These are phyloP conservation scores for Xiphorhynchus erythropygius DNA, from an alignment of 2,797 vertebrate species.

Conservation along the genomic window DNA sequence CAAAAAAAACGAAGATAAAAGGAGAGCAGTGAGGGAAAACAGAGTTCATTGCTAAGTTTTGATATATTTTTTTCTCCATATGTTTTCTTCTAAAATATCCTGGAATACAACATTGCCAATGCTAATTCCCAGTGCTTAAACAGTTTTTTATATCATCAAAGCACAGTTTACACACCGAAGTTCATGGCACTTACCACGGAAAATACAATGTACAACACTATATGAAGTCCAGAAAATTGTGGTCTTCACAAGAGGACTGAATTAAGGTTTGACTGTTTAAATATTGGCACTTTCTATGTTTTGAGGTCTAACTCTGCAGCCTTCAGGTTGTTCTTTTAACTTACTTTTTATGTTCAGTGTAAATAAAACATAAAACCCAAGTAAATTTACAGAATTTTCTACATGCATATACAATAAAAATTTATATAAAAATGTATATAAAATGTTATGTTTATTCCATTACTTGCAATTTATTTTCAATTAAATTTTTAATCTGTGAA, in stretches of 20 bases:
- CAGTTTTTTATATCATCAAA: not conserved
- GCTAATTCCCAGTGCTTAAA: conserved; percentile 1
- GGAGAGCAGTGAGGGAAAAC: not conserved
- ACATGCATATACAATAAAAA: not conserved
- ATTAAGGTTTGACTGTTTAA: not conserved
- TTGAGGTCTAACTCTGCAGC: not conserved
- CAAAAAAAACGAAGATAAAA: conserved; percentile 31
- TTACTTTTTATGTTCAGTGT: not conserved
- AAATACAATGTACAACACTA: not conserved
- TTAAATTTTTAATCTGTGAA: not conserved
- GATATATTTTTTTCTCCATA: not conserved
- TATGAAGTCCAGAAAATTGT: not conserved
- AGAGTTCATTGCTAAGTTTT: conserved; percentile 4
- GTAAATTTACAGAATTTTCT: not conserved
- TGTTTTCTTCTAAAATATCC: conserved; percentile 26
- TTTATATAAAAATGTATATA: not conserved
- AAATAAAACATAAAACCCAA: not conserved
- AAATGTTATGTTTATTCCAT: not conserved
- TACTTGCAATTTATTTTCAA: not conserved
- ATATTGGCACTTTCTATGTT: not conserved
- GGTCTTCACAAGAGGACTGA: not conserved
- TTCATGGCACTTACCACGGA: not conserved
- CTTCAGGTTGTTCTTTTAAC: not conserved
- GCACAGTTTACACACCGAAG: not conserved
- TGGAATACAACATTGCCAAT: not conserved